Base-by-base conservation (phyloP, 2,797 vertebrate species). In the Rhinella marina region DNA sequence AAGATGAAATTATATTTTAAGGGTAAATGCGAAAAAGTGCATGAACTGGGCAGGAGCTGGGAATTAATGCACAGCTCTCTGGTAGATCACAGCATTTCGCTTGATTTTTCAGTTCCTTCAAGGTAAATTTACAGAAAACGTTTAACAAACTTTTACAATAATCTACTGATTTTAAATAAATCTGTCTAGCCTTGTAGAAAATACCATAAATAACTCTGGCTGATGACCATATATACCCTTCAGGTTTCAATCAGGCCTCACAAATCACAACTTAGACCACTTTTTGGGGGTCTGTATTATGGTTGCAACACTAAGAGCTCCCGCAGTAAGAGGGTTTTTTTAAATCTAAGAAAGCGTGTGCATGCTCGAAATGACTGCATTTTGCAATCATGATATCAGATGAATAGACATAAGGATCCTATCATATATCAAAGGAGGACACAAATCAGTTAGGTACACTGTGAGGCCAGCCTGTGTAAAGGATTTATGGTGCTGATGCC, bases 391-490 rank as follows among this genome's bases (percentile, higher is more conserved):
- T 75, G n/a, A 85, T 76, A 85, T 50, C 41, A 32, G 23, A 25
- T 76, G 23, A 85, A 62, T 41, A n/a, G 32, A 85, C 72, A 85
- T 62, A n/a, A 85, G 72, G 57, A 25, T 59, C 41, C 56, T 75
- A 85, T 85, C 50, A 62, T 1, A 61, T 85, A 11, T 85, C 83
- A 76, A 75, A 85, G 82, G 70, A 57, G 29, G 17, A 83, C 3
- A 72, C 48, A 70, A 27, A 83, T 27, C 23, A 41, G 48, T 56
- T 72, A 70, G 21, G 82, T 75, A 70, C 25, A 27, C 70, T 25
- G 27, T n/a, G 17, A 48, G 62, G 27, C 75, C 82, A 84, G 54
- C 4, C 12, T 50, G 16, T 85, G 27, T 48, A 29, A 84, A 73
- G 29, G 68, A 75, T 85, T 85, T 85, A 85, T 41, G 54, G 59